Conservation (phyloP, 2,113 vertebrate species). For the Lagopus muta region DNA sequence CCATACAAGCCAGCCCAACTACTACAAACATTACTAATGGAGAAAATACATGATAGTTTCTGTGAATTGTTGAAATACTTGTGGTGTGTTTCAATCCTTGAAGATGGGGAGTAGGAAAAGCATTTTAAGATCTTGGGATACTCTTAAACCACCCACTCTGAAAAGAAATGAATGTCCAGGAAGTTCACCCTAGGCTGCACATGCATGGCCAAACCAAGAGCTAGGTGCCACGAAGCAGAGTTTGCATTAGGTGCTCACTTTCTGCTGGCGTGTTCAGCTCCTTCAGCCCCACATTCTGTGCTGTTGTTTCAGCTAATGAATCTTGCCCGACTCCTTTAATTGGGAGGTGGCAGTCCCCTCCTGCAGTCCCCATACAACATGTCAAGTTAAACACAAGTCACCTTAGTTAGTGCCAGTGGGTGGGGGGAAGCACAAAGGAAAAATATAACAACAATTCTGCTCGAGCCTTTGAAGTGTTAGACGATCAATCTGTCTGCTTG, state of each 20-base stretch:
- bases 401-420: constrained; percentile 55
- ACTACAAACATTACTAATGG: background rate
- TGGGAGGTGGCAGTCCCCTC: constrained; percentile 42
- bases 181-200: background rate
- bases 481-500: constrained; percentile 82
- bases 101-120: background rate
- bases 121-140: constrained; percentile 15
- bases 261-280: background rate
- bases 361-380: background rate
- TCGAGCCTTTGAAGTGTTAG: constrained; percentile 81
- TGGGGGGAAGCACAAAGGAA: constrained; percentile 65
- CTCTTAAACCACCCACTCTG: constrained; percentile 3
- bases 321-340: constrained; percentile 43
- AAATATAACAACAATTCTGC: constrained; percentile 65
- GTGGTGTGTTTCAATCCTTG: constrained; percentile 22
- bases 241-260: background rate
- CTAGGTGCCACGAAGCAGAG: background rate
- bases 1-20: background rate
- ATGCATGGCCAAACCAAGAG: background rate
- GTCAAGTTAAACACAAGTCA: constrained; percentile 62
- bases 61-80: background rate
- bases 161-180: background rate
- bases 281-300: constrained; percentile 7
- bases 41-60: background rate
- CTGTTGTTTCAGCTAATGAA: constrained; percentile 14